These are phyloP conservation scores for Ceratotherium simum DNA, from an alignment of 2,113 vertebrate genomes.

Conservation along the genomic window DNA sequence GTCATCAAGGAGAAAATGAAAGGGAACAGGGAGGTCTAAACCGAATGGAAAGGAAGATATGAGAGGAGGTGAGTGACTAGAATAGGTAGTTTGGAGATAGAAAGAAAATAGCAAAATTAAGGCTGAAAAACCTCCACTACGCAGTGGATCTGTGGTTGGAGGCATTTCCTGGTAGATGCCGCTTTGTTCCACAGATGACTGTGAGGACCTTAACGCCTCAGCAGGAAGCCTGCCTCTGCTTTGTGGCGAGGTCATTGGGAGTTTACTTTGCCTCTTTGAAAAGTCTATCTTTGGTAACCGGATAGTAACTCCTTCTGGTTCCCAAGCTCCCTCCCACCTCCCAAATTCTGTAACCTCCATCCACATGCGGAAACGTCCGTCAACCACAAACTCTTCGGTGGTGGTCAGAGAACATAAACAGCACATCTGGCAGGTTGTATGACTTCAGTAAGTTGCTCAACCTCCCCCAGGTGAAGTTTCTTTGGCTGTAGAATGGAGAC, in stretches of 20 bases:
- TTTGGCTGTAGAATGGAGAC: conserved; percentile 35
- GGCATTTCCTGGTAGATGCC: neutral
- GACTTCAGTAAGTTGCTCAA: neutral
- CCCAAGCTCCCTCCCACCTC: neutral
- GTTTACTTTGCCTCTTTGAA: neutral
- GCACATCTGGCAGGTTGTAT: neutral
- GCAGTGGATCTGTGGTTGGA: neutral
- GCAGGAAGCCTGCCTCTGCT: neutral
- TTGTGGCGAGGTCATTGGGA: neutral
- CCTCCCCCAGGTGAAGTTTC: neutral
- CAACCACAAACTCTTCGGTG: neutral
- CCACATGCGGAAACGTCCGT: neutral
- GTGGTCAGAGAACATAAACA: neutral
- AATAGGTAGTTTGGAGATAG: neutral
- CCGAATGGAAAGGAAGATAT: neutral
- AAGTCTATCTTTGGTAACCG: neutral
- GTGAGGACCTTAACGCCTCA: neutral
- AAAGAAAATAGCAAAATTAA: neutral
- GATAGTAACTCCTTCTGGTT: neutral
- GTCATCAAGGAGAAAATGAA: neutral
- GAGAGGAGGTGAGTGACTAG: neutral
- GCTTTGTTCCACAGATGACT: neutral
- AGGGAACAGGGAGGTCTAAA: neutral
- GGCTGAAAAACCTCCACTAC: neutral
- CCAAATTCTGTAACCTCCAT: neutral